Base-by-base conservation (phyloP, 2,797 vertebrate genomes). In the Aldrovandia affinis region DNA sequence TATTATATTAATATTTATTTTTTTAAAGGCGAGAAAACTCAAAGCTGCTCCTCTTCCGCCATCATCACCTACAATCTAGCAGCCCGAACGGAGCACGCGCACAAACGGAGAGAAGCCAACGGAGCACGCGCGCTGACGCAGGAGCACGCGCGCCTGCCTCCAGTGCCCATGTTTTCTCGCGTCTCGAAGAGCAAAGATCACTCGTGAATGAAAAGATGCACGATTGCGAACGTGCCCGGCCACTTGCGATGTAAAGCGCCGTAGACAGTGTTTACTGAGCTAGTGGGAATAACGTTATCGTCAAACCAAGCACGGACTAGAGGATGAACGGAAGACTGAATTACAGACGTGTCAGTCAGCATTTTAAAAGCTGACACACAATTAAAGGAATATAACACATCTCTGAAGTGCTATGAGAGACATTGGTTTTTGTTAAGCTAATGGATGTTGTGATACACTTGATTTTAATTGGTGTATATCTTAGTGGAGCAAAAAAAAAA, bases 51-150 rank as follows among this genome's bases (percentile, higher is more conserved):
- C 93, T 91, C 94, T 96, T 96, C 95, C 95, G 95, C 95, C 96
- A 96, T 96, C 96, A 96, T 96, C 95, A 88, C 94, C 93, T 94
- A 95, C 94, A 94, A 94, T 93, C 92, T 93, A 94, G 94, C 94
- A 94, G 94, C 93, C 94, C 88, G 90, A 91, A 95, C 94, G 89
- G 93, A 95, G 95, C 95, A 93, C 90, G 95, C 94, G 94, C 94
- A 88, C 91, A 92, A 92, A 91, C 88, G 92, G 91, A 86, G 81
- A 83, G 85, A 81, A 73, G 79, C 87, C 82, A 90, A 87, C 88
- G 79, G 89, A 88, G 86, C 88, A 86, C 91, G 91, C 90, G 87
- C 93, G 94, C 92, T 92, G 92, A 92, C 91, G 93, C 92, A 92
- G 91, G 85, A 83, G 83, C 68, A 89, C 94, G 94, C 93, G 93